These are phyloP conservation scores for Nematolebias whitei DNA, from an alignment of 2,113 vertebrate species.

Conservation along the genomic window DNA sequence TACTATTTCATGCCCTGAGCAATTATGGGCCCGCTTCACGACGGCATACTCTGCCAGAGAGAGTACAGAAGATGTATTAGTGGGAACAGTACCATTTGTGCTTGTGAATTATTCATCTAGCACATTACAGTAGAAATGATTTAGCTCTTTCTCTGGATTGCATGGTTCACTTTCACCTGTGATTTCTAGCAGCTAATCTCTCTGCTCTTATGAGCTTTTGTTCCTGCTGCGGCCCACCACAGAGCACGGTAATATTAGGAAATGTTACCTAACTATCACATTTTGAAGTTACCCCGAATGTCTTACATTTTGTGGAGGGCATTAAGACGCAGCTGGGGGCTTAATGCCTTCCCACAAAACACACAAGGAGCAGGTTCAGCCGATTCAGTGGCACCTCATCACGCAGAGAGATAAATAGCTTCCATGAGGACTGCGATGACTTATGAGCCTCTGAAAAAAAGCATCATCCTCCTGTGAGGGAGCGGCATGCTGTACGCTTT, in stretches of 20 bases:
- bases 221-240: not conserved
- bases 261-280: not conserved
- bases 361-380: slow-evolving; percentile 24
- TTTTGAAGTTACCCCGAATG: not conserved
- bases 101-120: slow-evolving; percentile 73
- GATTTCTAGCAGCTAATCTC: slow-evolving; percentile 24
- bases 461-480: slow-evolving; percentile 42
- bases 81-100: slow-evolving; percentile 53
- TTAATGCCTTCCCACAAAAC: slow-evolving; percentile 14
- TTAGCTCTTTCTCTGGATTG: slow-evolving; percentile 42
- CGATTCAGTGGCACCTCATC: slow-evolving; percentile 58
- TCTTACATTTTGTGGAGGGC: not conserved
- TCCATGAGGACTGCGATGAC: slow-evolving; percentile 54
- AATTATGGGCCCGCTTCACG: slow-evolving; percentile 56
- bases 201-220: slow-evolving; percentile 16
- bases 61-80: slow-evolving; percentile 49
- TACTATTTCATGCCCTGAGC: slow-evolving; percentile 58
- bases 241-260: not conserved
- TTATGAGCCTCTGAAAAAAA: slow-evolving; percentile 53
- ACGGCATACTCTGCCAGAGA: slow-evolving; percentile 38
- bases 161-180: slow-evolving; percentile 53
- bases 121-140: slow-evolving; percentile 57
- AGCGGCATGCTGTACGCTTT: slow-evolving; percentile 45
- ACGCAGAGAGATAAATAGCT: slow-evolving; percentile 64
- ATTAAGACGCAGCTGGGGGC: slow-evolving; percentile 23